These are phyloP conservation scores for Cephus nigrinus DNA, from an alignment of 2,888 invertebrate genomes.

Conservation along the genomic window DNA sequence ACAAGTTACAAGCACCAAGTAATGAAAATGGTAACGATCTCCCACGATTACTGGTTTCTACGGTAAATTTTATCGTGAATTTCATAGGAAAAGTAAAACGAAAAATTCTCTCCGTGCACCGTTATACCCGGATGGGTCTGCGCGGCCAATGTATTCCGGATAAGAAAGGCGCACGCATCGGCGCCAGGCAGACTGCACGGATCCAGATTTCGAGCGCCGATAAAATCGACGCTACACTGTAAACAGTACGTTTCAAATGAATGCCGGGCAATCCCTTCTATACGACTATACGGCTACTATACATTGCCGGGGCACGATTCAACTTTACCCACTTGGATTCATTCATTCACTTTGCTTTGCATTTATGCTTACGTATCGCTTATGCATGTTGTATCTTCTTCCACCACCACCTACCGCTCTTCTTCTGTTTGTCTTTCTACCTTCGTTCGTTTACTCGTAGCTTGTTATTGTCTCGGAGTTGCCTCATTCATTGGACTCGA, in stretches of 20 bases:
- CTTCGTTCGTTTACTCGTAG: background rate
- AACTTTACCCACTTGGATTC: background rate
- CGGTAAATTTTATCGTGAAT: no score
- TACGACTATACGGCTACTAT: background rate
- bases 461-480: background rate
- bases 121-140: background rate
- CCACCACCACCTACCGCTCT: background rate
- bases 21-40: no score
- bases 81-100: no score
- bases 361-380: background rate
- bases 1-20: no score
- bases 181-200: slow-evolving; percentile 8
- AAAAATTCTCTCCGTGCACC: background rate
- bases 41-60: no score
- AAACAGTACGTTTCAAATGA: background rate
- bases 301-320: background rate
- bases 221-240: slow-evolving; percentile 10
- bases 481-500: background rate
- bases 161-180: slow-evolving; percentile 3
- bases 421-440: background rate
- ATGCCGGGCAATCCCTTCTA: background rate
- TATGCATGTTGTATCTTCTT: background rate
- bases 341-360: background rate
- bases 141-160: slow-evolving; percentile 2
- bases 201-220: slow-evolving; percentile 17